Conservation (phyloP, 2,888 invertebrate genomes). For the Silvanus unidentatus region DNA sequence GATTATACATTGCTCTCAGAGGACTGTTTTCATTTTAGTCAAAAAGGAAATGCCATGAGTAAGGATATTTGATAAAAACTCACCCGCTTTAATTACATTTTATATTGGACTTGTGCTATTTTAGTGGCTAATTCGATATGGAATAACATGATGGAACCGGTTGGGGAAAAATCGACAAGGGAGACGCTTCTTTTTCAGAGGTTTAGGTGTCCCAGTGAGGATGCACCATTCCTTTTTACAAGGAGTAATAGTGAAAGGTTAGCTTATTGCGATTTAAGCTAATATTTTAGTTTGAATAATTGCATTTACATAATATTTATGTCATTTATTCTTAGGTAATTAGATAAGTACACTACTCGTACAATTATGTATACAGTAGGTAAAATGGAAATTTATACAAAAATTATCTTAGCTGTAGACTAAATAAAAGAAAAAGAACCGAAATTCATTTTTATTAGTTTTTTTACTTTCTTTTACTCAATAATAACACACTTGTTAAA, state of each 20-base stretch:
- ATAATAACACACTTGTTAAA: too few species aligned
- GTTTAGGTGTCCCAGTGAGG: constrained; percentile 48
- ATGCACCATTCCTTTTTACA: constrained; percentile 47
- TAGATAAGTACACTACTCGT: too few species aligned
- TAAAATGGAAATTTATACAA: too few species aligned
- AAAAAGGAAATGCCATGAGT: constrained; percentile 55
- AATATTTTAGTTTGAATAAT: too few species aligned
- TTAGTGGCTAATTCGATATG: constrained; percentile 54
- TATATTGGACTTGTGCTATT: constrained; percentile 18
- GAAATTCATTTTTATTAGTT: too few species aligned
- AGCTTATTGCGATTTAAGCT: too few species aligned
- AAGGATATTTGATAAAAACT: constrained; percentile 24
- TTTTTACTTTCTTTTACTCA: too few species aligned
- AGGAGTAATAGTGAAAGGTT: constrained; percentile 29
- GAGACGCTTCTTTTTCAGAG: constrained; percentile 30
- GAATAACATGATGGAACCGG: constrained; percentile 57
- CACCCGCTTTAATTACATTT: constrained; percentile 7
- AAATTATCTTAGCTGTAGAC: too few species aligned
- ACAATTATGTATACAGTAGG: too few species aligned
- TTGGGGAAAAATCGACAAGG: constrained; percentile 45
- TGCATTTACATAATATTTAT: too few species aligned
- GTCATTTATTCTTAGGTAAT: too few species aligned
- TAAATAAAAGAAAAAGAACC: too few species aligned
- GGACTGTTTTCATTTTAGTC: constrained; percentile 62
- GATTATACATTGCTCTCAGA: constrained; percentile 52